These are phyloP conservation scores for Notiomystis cincta DNA, from an alignment of 2,113 vertebrate species.

Conservation along the genomic window DNA sequence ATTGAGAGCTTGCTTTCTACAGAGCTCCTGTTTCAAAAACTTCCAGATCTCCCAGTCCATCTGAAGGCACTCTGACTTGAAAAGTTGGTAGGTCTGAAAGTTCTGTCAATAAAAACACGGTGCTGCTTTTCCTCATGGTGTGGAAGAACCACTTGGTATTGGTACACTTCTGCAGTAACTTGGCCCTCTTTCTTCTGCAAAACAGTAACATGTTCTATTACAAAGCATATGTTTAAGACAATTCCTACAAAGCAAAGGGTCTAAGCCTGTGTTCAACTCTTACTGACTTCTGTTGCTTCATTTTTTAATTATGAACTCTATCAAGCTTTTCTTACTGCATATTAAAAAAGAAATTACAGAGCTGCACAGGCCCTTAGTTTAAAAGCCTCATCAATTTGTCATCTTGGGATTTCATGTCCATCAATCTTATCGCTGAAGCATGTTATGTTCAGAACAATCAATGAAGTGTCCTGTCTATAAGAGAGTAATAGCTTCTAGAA, in stretches of 20 bases:
- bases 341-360: neutral
- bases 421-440: constrained; percentile 21
- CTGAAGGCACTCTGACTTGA: neutral
- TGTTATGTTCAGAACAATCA: constrained; percentile 39
- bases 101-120: neutral
- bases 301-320: neutral
- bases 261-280: neutral
- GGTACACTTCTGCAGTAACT: neutral
- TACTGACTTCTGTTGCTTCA: neutral
- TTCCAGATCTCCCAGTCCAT: neutral
- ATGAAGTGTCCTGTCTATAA: constrained; percentile 14
- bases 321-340: neutral
- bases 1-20: neutral
- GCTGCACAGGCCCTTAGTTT: neutral
- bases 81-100: neutral
- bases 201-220: neutral
- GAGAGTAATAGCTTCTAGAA: constrained; percentile 32
- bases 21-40: neutral
- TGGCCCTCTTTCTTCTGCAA: neutral
- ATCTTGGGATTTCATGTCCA: neutral
- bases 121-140: neutral
- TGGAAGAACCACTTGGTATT: neutral
- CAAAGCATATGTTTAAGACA: neutral
- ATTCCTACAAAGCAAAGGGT: neutral
- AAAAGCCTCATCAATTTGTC: neutral